A percentile compares a stretch with the other conserved stretches of the same genome.
Evolutionary conservation across 1,140 invertebrate genomes (phyloP).

Genomic region (Aphaenogaster rudis): DNA sequence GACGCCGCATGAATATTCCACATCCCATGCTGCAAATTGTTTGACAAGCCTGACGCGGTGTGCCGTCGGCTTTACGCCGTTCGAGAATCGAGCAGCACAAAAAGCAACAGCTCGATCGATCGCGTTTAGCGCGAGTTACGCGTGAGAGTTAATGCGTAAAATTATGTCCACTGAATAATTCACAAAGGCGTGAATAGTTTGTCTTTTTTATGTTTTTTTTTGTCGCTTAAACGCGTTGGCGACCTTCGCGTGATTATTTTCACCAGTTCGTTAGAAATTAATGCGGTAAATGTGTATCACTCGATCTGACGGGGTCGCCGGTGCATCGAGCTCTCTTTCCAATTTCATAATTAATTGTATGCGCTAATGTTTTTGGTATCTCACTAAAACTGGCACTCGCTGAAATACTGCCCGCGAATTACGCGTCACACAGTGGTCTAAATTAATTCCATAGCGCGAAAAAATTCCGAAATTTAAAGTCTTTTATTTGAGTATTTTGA

Average conservation of each 20-base stretch:
- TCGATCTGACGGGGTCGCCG: not conserved
- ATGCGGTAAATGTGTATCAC: not conserved
- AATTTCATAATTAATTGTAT: not conserved
- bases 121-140: constrained; percentile 16
- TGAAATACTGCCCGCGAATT: not conserved
- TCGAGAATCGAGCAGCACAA: constrained; percentile 29
- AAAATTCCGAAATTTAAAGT: too few relatives aligned
- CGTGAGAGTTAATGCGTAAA: constrained; percentile 39
- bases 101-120: constrained; percentile 38
- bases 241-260: constrained; percentile 29
- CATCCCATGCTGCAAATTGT: constrained; percentile 27
- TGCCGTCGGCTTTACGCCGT: not conserved
- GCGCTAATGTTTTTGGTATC: not conserved
- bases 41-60: constrained; percentile 14
- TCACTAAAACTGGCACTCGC: not conserved
- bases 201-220: not conserved
- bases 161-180: constrained; percentile 45
- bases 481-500: too few relatives aligned
- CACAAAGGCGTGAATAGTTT: not conserved
- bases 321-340: not conserved
- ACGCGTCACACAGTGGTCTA: not conserved
- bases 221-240: not conserved
- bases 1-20: constrained; percentile 48
- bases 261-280: constrained; percentile 12
- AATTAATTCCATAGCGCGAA: too few relatives aligned